Conservation (phyloP, 2,888 invertebrate genomes). For the Leptopterna dolabrata region DNA sequence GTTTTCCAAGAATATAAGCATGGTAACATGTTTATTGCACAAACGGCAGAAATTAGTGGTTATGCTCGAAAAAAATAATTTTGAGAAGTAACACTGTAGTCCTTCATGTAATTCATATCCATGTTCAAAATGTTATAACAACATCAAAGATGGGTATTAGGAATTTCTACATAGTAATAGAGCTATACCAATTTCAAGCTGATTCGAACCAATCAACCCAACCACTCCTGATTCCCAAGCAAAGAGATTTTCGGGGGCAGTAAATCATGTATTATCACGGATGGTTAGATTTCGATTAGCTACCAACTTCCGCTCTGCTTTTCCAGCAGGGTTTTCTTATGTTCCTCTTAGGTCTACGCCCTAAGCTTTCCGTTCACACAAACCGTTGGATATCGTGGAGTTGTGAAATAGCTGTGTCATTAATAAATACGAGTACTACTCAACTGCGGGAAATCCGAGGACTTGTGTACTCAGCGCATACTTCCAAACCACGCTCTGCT, state of each 20-base stretch:
- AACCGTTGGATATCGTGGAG: neutral
- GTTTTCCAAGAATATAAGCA: too few species aligned
- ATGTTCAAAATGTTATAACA: neutral
- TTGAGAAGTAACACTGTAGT: too few species aligned
- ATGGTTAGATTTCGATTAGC: neutral
- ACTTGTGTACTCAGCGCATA: neutral
- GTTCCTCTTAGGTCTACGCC: neutral
- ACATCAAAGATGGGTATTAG: too few species aligned
- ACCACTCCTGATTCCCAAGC: neutral
- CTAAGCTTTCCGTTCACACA: neutral
- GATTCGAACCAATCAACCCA: neutral
- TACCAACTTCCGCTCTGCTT: neutral
- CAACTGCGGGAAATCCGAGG: neutral
- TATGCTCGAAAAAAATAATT: too few species aligned
- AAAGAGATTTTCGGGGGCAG: neutral
- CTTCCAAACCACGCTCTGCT: too few species aligned
- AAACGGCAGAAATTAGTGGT: too few species aligned
- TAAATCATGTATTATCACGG: neutral
- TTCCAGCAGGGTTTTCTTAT: neutral
- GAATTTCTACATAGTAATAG: too few species aligned
- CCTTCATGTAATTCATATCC: neutral
- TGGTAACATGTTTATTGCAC: too few species aligned
- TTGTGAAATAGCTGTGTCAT: neutral
- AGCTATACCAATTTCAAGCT: too few species aligned
- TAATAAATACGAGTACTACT: neutral